These are phyloP conservation scores for Neopelma chrysocephalum DNA, from an alignment of 2,797 vertebrate genomes.

Conservation along the genomic window DNA sequence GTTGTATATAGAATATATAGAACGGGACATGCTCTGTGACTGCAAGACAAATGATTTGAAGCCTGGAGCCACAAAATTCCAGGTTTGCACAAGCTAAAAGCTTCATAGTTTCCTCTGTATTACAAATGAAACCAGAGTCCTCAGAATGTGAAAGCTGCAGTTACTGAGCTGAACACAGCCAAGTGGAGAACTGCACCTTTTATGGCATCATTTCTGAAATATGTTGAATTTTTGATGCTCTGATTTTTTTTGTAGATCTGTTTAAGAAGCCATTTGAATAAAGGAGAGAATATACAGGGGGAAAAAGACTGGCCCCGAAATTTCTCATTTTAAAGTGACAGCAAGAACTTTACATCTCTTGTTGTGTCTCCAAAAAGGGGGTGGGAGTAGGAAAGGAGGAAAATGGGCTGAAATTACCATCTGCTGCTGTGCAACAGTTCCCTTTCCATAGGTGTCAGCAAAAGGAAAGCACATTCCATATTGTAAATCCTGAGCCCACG, in stretches of 20 bases:
- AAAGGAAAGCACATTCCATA: neutral
- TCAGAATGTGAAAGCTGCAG: neutral
- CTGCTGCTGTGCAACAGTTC: neutral
- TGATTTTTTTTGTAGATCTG: neutral
- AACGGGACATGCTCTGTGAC: neutral
- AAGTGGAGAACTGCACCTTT: neutral
- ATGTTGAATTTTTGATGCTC: neutral
- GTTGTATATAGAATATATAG: neutral
- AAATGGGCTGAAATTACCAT: neutral
- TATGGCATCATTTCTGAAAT: neutral
- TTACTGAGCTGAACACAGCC: neutral
- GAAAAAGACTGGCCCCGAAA: neutral
- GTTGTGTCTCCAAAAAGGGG: neutral
- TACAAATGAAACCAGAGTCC: neutral
- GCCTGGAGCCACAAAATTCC: neutral
- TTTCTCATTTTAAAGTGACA: neutral
- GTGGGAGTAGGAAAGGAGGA: neutral
- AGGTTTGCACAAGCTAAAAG: neutral
- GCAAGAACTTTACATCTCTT: neutral
- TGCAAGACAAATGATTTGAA: neutral
- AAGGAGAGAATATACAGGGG: neutral
- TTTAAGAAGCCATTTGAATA: neutral
- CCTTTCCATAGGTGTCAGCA: conserved; percentile 22
- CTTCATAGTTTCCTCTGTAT: neutral
- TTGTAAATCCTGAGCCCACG: neutral